Evolutionary conservation across 2,113 vertebrate species (phyloP).

Genomic region (Perca schrenkii): DNA sequence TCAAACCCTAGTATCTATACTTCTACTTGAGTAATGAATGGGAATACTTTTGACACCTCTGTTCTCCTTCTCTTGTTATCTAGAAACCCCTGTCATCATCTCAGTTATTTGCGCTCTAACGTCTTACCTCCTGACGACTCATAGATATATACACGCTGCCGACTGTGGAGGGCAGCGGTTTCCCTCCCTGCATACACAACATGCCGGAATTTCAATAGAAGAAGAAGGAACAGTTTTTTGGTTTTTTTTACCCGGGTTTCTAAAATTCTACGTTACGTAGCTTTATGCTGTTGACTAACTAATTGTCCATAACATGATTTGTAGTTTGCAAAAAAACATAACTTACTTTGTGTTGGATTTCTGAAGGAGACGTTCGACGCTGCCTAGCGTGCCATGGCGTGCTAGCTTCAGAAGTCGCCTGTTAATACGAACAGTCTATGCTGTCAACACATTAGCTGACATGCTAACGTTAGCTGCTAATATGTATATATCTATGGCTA

Average conservation of each 20-base stretch:
- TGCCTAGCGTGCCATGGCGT: no score
- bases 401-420: neutral
- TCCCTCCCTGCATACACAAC: neutral
- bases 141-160: no score
- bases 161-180: neutral
- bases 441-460: neutral
- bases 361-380: neutral
- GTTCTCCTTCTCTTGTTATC: no score
- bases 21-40: no score
- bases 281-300: neutral
- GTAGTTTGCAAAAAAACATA: neutral
- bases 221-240: neutral
- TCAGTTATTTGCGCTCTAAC: no score
- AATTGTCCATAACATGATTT: neutral
- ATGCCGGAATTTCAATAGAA: no score
- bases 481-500: no score
- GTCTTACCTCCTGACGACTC: neutral
- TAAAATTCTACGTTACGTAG: neutral
- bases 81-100: no score
- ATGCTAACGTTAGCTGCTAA: slow-evolving; percentile 9
- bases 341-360: neutral
- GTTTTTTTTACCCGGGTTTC: neutral
- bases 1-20: no score
- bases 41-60: no score
- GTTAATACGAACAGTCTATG: no score